phyloP scores from a whole-genome alignment of 1,140 invertebrate genomes.

The Ips nitidus region DNA sequence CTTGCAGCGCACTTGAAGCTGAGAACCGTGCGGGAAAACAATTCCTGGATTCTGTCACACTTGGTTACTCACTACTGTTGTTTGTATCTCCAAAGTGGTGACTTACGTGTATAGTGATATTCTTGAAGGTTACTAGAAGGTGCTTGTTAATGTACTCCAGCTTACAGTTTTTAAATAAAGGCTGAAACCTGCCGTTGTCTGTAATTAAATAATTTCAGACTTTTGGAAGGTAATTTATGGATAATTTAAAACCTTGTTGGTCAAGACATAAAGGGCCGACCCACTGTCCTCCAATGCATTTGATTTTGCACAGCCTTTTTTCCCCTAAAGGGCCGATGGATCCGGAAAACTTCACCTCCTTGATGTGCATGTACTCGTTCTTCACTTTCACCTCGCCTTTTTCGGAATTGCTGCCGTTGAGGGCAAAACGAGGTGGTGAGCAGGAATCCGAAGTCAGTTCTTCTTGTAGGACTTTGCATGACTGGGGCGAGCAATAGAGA shows the following conservation, averaged over 20 bases:
- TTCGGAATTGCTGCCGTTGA: conserved; percentile 48
- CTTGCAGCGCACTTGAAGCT: conserved; percentile 70
- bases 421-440: conserved; percentile 45
- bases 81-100: neutral
- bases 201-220: conserved; percentile 16
- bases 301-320: conserved; percentile 74
- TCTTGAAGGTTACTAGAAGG: conserved; percentile 58
- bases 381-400: conserved; percentile 44
- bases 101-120: conserved; percentile 56
- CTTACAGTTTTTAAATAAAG: conserved; percentile 61
- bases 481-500: too few species aligned
- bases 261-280: conserved; percentile 70
- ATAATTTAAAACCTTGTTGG: conserved; percentile 52
- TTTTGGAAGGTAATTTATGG: too few species aligned
- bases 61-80: too few species aligned
- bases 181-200: conserved; percentile 58
- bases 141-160: conserved; percentile 59
- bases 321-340: conserved; percentile 67
- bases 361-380: conserved; percentile 50
- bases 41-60: conserved; percentile 44
- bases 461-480: conserved; percentile 9
- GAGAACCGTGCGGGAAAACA: conserved; percentile 67
- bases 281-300: conserved; percentile 78
- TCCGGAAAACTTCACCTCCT: conserved; percentile 68
- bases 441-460: conserved; percentile 47